phyloP scores from a whole-genome alignment of 2,888 invertebrate species.

The Pogonocherus hispidulus region DNA sequence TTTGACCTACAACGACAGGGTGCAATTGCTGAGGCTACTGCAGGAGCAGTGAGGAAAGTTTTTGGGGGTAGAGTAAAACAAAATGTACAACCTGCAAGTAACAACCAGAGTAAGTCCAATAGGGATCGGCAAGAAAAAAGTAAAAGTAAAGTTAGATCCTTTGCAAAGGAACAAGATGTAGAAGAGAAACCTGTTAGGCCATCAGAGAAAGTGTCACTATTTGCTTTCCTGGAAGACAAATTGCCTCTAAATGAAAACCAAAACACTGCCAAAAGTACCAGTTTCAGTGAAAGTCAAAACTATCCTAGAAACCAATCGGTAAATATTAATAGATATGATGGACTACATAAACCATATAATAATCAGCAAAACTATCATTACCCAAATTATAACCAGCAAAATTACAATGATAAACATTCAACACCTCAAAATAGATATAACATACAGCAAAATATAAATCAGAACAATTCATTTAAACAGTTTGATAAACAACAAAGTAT shows the following conservation, averaged over 20 bases:
- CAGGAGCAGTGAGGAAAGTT: conserved; percentile 70
- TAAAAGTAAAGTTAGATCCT: conserved; percentile 41
- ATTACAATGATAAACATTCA: conserved; percentile 13
- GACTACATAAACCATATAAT: conserved; percentile 26
- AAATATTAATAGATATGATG: conserved; percentile 35
- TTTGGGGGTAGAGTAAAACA: conserved; percentile 72
- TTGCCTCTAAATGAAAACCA: conserved; percentile 70
- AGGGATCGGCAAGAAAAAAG: conserved; percentile 37
- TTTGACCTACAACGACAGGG: conserved; percentile 92
- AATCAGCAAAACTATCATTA: conserved; percentile 21
- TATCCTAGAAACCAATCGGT: conserved; percentile 30
- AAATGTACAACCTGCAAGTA: conserved; percentile 48
- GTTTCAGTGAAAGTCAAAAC: conserved; percentile 34
- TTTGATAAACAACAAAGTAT: conserved; percentile 32
- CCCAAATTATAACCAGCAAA: conserved; percentile 25
- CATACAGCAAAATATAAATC: neutral
- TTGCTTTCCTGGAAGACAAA: conserved; percentile 88
- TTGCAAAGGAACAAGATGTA: conserved; percentile 67
- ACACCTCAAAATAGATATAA: conserved; percentile 25
- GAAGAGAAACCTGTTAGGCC: conserved; percentile 79
- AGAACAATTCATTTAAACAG: conserved; percentile 18
- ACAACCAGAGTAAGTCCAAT: conserved; percentile 27
- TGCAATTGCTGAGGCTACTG: conserved; percentile 88
- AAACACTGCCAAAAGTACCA: conserved; percentile 18
- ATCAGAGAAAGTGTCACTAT: conserved; percentile 83